Base-by-base conservation (phyloP, 1,140 invertebrate genomes). In the Ladona fulva region DNA sequence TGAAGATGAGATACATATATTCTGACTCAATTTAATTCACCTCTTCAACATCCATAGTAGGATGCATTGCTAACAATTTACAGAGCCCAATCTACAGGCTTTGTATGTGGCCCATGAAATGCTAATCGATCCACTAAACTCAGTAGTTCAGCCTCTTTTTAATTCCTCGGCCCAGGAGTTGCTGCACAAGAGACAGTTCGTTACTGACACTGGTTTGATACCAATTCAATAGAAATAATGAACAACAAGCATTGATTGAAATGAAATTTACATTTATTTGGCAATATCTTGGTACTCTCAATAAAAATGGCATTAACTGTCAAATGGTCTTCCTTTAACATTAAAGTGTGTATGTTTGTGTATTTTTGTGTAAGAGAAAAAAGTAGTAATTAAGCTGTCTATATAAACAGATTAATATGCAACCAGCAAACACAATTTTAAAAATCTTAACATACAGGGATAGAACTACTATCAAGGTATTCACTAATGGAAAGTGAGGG, bases 371-470 rank as follows among this genome's bases (percentile, higher is more conserved):
- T 66, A 66, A 66, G 52, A 66, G 52, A 66, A 66, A 66, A 66
- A 66, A 66, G 52, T 66, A 19, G 29, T 66, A 66, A 16, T 16
- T 22, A 66, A 66, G 52, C 52, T 66, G 52, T 66, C 52, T 66
- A 66, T 66, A 66, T 66, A 66, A 66, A 66, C 52, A 66, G 52
- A 66, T 66, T 19, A 66, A 66, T 66, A 66, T 66, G 14, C 29
- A 37, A 37, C 52, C 52, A 66, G 52, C 52, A 16, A 66, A 66
- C 52, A 66, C 52, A 66, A 66, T 66, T 66, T 66, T 66, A 66
- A 66, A 66, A 66, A 66, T 66, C 52, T 66, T 66, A 66, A 66
- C 52, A 66, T 66, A 66, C 52, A 66, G 52, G 52, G 52, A 66
- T 3, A 22, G 52, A 66, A 19, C 52, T 66, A 66, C 52, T 66